Percentiles rank a stretch among this genome's conserved stretches.
Evolutionary conservation across 2,888 invertebrate genomes (phyloP).

Genomic region (Epirrhoe alternata): DNA sequence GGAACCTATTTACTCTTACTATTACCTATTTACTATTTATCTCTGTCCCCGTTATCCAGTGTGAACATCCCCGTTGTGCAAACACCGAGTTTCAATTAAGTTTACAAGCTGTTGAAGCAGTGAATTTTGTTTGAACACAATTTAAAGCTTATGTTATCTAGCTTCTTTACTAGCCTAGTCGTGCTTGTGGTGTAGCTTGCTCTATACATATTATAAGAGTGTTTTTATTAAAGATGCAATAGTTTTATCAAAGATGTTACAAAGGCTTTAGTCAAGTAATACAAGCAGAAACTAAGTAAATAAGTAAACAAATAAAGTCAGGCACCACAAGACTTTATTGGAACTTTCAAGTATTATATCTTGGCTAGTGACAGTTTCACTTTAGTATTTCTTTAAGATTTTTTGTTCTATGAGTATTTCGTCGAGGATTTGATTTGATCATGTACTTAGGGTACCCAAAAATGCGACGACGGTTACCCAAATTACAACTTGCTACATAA

Average conservation of each 20-base stretch:
- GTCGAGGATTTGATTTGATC: too few species aligned
- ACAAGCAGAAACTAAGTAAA: conserved; percentile 2
- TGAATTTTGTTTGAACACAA: conserved; percentile 11
- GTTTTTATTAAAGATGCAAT: not conserved
- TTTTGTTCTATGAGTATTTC: too few species aligned
- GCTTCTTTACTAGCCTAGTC: too few species aligned
- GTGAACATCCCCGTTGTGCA: not conserved
- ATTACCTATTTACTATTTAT: too few species aligned
- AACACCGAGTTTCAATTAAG: conserved; percentile 16
- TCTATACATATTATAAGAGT: not conserved
- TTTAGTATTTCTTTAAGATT: not conserved
- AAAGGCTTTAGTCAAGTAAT: conserved; percentile 1
- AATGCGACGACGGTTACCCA: too few species aligned
- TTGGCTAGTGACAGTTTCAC: not conserved
- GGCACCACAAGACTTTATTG: not conserved
- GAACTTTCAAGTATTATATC: not conserved
- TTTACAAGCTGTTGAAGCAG: conserved; percentile 10
- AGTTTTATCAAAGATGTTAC: not conserved
- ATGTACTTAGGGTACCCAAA: too few species aligned
- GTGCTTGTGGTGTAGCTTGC: too few species aligned
- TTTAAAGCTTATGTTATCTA: not conserved
- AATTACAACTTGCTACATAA: too few species aligned
- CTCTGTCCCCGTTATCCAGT: not conserved
- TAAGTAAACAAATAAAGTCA: conserved; percentile 10
- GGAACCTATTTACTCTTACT: too few species aligned